Evolutionary conservation across 2,113 vertebrate genomes (phyloP).

Genomic region (Cavia porcellus): DNA sequence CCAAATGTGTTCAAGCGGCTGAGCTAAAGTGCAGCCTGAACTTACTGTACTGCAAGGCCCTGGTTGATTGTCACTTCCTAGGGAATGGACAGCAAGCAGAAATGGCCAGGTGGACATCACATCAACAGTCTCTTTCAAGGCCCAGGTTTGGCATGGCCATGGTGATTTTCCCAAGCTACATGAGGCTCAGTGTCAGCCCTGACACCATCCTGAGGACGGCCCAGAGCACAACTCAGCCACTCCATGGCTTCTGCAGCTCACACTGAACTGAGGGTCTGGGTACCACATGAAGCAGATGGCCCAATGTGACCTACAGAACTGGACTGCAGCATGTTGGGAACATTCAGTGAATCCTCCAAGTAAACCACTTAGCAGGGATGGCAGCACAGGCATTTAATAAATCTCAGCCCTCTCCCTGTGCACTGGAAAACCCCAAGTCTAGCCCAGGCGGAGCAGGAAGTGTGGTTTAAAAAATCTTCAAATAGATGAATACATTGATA

Average conservation of each 20-base stretch:
- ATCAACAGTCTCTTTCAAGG: not conserved
- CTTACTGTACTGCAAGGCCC: not conserved
- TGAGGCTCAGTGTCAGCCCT: not conserved
- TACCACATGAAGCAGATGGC: not conserved
- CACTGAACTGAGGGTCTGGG: not conserved
- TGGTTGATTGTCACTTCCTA: not conserved
- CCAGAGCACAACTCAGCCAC: not conserved
- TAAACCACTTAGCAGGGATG: not conserved
- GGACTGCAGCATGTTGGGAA: not conserved
- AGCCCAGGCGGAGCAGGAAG: not conserved
- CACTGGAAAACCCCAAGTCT: not conserved
- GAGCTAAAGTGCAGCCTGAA: not conserved
- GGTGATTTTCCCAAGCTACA: not conserved
- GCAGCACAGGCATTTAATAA: not conserved
- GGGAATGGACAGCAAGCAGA: not conserved
- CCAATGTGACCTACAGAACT: not conserved
- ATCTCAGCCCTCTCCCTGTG: not conserved
- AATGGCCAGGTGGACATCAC: too few species aligned
- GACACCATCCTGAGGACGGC: not conserved
- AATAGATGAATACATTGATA: conserved; percentile 24
- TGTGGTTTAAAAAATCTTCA: not conserved
- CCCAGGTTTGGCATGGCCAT: not conserved
- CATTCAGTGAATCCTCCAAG: not conserved
- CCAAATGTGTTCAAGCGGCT: not conserved
- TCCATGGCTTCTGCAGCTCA: not conserved